These are phyloP conservation scores for Cantharis flavilabris DNA, from an alignment of 2,888 invertebrate genomes.

Conservation along the genomic window DNA sequence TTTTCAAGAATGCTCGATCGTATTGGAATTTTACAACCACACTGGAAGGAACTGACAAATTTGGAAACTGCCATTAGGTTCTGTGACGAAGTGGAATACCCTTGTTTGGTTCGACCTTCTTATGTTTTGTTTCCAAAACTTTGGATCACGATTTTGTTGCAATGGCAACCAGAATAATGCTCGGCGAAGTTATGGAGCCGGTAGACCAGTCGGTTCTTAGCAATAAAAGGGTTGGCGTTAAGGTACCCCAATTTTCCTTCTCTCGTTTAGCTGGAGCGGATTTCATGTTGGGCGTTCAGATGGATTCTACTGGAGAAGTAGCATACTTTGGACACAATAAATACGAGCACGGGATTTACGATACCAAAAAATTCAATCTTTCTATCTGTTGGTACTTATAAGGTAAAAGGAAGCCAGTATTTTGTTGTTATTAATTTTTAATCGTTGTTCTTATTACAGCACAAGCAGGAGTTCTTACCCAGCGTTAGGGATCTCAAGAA, in stretches of 20 bases:
- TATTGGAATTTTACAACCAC: conserved; percentile 91
- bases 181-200: conserved; percentile 85
- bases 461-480: conserved; percentile 87
- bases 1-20: conserved; percentile 97
- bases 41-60: conserved; percentile 96
- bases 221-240: conserved; percentile 92
- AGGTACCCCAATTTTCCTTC: conserved; percentile 99
- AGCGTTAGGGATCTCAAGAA: conserved; percentile 80
- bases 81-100: conserved; percentile 94
- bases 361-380: conserved; percentile 94
- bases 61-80: conserved; percentile 86
- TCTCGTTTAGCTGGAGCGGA: conserved; percentile 96
- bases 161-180: conserved; percentile 91
- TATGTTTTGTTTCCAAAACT: conserved; percentile 98
- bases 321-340: conserved; percentile 99
- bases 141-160: conserved; percentile 97
- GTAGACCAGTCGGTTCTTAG: conserved; percentile 73
- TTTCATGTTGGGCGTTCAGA: conserved; percentile 97
- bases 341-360: conserved; percentile 93
- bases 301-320: conserved; percentile 99
- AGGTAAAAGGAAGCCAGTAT: conserved; percentile 63
- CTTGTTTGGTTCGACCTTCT: conserved; percentile 95
- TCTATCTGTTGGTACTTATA: conserved; percentile 94
- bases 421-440: not conserved
- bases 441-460: conserved; percentile 62